phyloP scores from a whole-genome alignment of 2,113 vertebrate genomes.

The Ammodramus savannarum region DNA sequence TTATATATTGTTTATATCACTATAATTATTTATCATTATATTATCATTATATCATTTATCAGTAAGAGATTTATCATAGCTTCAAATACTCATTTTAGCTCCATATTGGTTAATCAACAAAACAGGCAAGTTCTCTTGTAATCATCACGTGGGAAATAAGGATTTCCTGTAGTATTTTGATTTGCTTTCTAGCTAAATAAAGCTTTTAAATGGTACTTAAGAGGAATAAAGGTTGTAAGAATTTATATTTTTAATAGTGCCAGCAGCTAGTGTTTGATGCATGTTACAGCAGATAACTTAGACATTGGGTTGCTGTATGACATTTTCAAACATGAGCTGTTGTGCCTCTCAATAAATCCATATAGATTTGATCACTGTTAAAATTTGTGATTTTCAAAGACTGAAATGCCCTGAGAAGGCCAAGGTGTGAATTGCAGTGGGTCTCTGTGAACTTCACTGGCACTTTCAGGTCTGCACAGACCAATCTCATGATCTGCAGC shows the following conservation, averaged over 20 bases:
- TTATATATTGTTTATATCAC: too few species aligned
- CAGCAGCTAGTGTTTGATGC: background rate
- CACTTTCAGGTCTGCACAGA: background rate
- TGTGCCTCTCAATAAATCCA: background rate
- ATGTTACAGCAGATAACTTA: background rate
- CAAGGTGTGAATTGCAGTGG: background rate
- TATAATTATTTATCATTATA: too few species aligned
- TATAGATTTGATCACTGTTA: background rate
- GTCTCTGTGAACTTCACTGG: background rate
- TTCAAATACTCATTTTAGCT: slow-evolving; percentile 78
- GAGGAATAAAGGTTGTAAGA: background rate
- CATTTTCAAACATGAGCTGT: background rate
- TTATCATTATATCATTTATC: too few species aligned
- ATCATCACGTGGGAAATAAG: background rate
- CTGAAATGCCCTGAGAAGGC: background rate
- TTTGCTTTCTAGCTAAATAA: background rate
- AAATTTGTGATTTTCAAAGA: background rate
- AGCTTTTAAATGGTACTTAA: background rate
- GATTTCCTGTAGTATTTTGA: background rate
- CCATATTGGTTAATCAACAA: slow-evolving; percentile 97
- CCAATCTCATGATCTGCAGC: background rate
- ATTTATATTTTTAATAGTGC: background rate
- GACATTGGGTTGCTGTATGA: background rate
- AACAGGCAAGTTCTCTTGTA: slow-evolving; percentile 75
- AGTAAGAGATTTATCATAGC: too few species aligned